Percentiles rank a stretch among this genome's conserved stretches.
These are phyloP conservation scores for Centropyge bicolor DNA, from an alignment of 2,797 vertebrate genomes.

Conservation along the genomic window DNA sequence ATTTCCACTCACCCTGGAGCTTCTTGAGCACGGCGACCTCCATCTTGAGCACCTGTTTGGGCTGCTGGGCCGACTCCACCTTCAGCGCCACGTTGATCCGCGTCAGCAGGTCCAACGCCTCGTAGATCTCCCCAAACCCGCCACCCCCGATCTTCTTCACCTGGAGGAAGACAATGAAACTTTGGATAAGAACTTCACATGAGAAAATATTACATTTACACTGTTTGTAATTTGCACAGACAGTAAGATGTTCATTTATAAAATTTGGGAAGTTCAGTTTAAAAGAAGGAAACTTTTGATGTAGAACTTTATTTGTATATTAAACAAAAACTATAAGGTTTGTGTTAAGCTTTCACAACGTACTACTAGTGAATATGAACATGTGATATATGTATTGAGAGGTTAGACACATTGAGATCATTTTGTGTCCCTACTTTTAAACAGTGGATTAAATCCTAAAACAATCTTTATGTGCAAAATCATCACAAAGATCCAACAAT, in stretches of 20 bases:
- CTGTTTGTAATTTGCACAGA: not conserved
- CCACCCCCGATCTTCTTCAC: slow-evolving; percentile 98
- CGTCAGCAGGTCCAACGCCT: slow-evolving; percentile 95
- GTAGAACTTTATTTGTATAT: too few species aligned
- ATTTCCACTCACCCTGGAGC: slow-evolving; percentile 92
- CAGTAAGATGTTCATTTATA: too few species aligned
- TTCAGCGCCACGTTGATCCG: slow-evolving; percentile 96
- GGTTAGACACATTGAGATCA: not conserved
- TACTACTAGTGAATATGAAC: not conserved
- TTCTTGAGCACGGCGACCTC: slow-evolving; percentile 99
- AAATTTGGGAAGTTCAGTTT: not conserved
- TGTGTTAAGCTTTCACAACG: not conserved
- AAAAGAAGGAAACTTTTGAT: not conserved
- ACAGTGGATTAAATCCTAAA: not conserved
- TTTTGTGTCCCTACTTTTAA: too few species aligned
- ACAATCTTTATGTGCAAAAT: not conserved
- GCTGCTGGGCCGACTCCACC: slow-evolving; percentile 98
- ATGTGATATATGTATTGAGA: not conserved
- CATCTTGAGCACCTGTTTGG: slow-evolving; percentile 99
- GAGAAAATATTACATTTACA: not conserved
- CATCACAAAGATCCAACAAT: not conserved
- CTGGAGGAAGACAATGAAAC: slow-evolving; percentile 71
- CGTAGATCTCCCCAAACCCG: slow-evolving; percentile 99
- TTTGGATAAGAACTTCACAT: not conserved
- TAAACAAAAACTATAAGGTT: too few species aligned